Evolutionary conservation across 2,888 invertebrate genomes (phyloP), one percentile per base, ranked within the genome.

Genomic region (Stratiomys singularior): DNA sequence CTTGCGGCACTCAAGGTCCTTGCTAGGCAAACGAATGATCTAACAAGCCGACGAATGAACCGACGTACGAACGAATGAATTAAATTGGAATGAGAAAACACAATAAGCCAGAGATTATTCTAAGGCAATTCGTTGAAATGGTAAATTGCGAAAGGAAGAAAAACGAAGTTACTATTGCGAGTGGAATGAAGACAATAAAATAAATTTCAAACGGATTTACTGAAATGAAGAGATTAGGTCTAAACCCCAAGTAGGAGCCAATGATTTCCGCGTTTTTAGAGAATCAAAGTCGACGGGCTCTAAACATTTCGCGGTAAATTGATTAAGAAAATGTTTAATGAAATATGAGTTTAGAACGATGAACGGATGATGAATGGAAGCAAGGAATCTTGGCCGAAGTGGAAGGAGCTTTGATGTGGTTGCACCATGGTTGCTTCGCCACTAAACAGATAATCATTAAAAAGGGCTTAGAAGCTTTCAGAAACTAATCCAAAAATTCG

Each of bases 151-250:
- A 37, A 37, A 37, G 37, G 37, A 60, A 25, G 58, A 9, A 60
- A 60, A 25, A 60, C 21, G 25, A 25, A 60, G 18, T 23, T 60
- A 21, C 21, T 3, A 18, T 15, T 23, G 11, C 25, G 25, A 25
- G 52, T n/a, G 18, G n/a, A 52, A 13, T 52, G 52, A 13, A 25
- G 58, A 60, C 25, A 60, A 60, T 60, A 60, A 60, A 64, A 27
- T 30, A 64, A 64, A 64, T 64, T 64, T 64, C 28, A 64, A 28
- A 15, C 9, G 28, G 28, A 28, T 64, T 64, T 28, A 28, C n/a
- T 18, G n/a, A 64, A 64, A 64, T 64, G 64, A 64, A 64, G 30
- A 64, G 64, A 64, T 64, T 64, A 60, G 23, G 23, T 18, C 27
- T 64, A 30, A 30, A 25, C 64, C 25, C 52, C 30, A 30, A 64